A percentile compares a stretch with the other conserved stretches of the same genome.
Conservation (phyloP, 2,113 vertebrate species). For the Leptobrachium leishanense region DNA sequence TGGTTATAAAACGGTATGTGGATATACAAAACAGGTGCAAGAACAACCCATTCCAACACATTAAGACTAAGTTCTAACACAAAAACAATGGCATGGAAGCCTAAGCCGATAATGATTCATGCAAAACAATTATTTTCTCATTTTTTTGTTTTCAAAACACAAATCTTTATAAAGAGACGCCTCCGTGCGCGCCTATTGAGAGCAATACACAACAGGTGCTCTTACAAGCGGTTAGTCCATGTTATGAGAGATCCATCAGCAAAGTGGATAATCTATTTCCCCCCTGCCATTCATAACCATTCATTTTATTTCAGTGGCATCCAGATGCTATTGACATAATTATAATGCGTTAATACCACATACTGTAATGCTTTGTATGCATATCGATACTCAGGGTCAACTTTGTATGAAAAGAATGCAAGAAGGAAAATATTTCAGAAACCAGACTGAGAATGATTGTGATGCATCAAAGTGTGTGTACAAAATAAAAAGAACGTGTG, state of each 20-base stretch:
- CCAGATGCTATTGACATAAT: constrained; percentile 46
- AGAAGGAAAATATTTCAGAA: constrained; percentile 14
- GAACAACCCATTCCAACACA: not conserved
- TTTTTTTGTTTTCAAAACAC: not conserved
- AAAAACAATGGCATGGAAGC: not conserved
- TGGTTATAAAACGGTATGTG: too few species aligned
- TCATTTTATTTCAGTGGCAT: constrained; percentile 26
- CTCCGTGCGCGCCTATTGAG: constrained; percentile 20
- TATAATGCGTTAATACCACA: constrained; percentile 44
- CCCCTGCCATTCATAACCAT: constrained; percentile 21
- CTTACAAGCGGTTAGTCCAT: constrained; percentile 2
- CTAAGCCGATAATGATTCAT: not conserved
- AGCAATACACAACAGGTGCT: constrained; percentile 40
- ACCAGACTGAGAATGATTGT: constrained; percentile 1
- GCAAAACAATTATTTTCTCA: not conserved
- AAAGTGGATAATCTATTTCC: constrained; percentile 37
- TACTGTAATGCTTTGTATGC: constrained; percentile 35
- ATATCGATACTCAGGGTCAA: constrained; percentile 34
- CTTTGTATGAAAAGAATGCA: not conserved
- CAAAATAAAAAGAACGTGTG: too few species aligned
- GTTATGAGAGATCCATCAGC: constrained; percentile 30
- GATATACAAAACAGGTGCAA: not conserved
- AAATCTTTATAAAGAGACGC: constrained; percentile 4
- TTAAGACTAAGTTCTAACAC: not conserved
- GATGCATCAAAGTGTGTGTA: not conserved